A percentile compares a stretch with the other conserved stretches of the same genome.
These are phyloP conservation scores for Standfussiana lucernea DNA, from an alignment of 2,888 invertebrate genomes.

Conservation along the genomic window DNA sequence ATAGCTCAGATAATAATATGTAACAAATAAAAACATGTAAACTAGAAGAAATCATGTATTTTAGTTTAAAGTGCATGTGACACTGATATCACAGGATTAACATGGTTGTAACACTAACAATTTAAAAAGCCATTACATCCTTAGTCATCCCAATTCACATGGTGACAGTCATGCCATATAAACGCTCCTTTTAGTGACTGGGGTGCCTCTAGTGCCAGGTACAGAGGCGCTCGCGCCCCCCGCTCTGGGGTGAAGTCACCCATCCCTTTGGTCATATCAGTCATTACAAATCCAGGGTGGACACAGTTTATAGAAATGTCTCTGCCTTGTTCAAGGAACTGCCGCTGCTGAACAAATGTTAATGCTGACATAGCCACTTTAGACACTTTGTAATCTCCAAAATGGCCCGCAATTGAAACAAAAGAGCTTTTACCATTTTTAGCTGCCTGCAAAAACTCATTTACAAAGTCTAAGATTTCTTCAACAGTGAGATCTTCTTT, in stretches of 20 bases:
- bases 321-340: slow-evolving; percentile 87
- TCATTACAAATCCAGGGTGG: slow-evolving; percentile 88
- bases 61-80: slow-evolving; percentile 87
- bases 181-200: slow-evolving; percentile 86
- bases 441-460: slow-evolving; percentile 90
- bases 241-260: slow-evolving; percentile 87
- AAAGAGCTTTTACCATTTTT: slow-evolving; percentile 85
- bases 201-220: slow-evolving; percentile 86
- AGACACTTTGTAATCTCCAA: slow-evolving; percentile 89
- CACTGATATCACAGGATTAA: slow-evolving; percentile 89
- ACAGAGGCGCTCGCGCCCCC: slow-evolving; percentile 85
- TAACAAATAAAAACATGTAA: slow-evolving; percentile 75
- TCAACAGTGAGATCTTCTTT: slow-evolving; percentile 88
- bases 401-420: slow-evolving; percentile 86
- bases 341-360: slow-evolving; percentile 87
- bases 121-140: slow-evolving; percentile 73
- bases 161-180: slow-evolving; percentile 88
- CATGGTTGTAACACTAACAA: slow-evolving; percentile 80
- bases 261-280: slow-evolving; percentile 89
- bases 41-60: slow-evolving; percentile 85
- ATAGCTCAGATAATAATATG: slow-evolving; percentile 45
- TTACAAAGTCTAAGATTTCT: slow-evolving; percentile 89
- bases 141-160: slow-evolving; percentile 89
- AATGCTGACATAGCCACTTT: slow-evolving; percentile 88
- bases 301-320: slow-evolving; percentile 88